These are phyloP conservation scores for Bombus sibiricus DNA, from an alignment of 1,140 invertebrate species.

Conservation along the genomic window DNA sequence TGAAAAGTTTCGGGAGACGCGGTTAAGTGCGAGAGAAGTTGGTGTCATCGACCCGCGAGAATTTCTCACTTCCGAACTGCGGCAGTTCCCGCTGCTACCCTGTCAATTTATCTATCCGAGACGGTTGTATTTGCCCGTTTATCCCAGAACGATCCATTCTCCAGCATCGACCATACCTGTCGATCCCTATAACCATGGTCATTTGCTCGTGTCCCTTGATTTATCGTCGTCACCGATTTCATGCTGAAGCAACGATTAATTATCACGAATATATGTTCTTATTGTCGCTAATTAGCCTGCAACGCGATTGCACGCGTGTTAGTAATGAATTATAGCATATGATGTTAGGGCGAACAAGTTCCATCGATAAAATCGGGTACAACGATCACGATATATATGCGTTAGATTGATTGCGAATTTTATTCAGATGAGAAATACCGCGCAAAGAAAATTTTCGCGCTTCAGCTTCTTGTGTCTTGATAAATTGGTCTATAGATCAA, in stretches of 20 bases:
- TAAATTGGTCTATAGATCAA: neutral
- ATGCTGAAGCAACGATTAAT: neutral
- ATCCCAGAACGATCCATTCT: constrained; percentile 15
- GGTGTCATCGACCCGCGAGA: constrained; percentile 41
- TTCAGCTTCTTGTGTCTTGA: neutral
- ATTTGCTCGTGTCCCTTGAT: constrained; percentile 8
- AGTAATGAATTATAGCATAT: too few relatives aligned
- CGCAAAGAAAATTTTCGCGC: too few relatives aligned
- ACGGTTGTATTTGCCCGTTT: constrained; percentile 34
- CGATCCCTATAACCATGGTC: constrained; percentile 1
- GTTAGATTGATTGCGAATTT: too few relatives aligned
- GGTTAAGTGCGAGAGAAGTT: constrained; percentile 60
- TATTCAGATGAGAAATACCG: too few relatives aligned
- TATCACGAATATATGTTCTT: too few relatives aligned
- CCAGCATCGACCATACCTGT: constrained; percentile 2
- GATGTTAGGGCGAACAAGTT: neutral
- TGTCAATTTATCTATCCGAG: constrained; percentile 41
- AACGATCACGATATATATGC: too few relatives aligned
- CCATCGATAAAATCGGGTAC: neutral
- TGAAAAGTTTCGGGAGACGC: constrained; percentile 60
- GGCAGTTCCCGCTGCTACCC: neutral
- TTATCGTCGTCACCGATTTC: neutral
- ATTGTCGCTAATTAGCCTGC: constrained; percentile 1
- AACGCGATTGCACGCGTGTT: neutral
- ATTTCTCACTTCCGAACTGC: constrained; percentile 45